phyloP scores from a whole-genome alignment of 2,888 invertebrate species.

The Chrysodeixis includens region DNA sequence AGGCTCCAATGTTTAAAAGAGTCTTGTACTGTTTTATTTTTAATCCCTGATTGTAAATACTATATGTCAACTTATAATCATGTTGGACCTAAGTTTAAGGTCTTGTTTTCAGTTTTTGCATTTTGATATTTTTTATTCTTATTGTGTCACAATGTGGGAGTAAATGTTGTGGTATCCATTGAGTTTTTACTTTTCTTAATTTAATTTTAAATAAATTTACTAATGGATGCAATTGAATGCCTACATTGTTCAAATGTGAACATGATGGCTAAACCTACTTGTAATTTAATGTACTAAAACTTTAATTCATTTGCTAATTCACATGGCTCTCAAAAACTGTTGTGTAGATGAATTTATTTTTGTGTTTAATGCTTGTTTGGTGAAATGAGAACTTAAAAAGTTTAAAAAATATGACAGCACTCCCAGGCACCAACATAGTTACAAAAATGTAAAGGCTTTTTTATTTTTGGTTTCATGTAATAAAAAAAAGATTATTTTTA shows the following conservation, averaged over 20 bases:
- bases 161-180: no score
- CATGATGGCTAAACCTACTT: no score
- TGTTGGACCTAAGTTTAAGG: not conserved
- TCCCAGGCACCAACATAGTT: no score
- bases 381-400: no score
- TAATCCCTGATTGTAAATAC: not conserved
- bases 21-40: not conserved
- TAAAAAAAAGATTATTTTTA: slow-evolving; percentile 53
- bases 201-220: not conserved
- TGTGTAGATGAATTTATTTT: no score
- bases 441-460: not conserved
- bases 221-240: not conserved
- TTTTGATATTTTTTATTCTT: not conserved
- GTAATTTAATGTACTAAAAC: no score
- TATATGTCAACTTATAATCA: not conserved
- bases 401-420: no score
- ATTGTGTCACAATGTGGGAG: not conserved
- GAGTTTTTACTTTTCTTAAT: no score
- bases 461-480: not conserved
- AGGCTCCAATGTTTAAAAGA: not conserved
- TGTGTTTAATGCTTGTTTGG: no score
- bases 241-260: not conserved
- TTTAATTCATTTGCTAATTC: no score
- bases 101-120: not conserved
- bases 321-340: no score